Evolutionary conservation across 2,797 vertebrate genomes (phyloP).

Genomic region (Sitta carolinensis): DNA sequence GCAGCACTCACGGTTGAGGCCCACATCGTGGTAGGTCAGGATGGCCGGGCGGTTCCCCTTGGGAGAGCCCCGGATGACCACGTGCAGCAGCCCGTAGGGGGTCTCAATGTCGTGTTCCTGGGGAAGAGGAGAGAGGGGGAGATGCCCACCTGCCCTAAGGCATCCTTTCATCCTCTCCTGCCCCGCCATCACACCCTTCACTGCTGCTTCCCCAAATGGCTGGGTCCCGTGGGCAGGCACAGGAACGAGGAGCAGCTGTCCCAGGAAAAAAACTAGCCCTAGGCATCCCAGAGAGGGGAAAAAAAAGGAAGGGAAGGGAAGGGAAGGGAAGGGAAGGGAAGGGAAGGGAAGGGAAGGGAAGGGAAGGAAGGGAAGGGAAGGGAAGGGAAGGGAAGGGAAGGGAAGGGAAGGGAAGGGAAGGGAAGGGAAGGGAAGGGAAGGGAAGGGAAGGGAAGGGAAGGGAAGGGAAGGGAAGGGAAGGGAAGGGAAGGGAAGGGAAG

Average conservation of each 20-base stretch:
- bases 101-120: conserved; percentile 98
- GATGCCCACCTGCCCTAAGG: not conserved
- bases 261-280: not conserved
- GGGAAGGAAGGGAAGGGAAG: not conserved
- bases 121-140: not conserved
- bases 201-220: not conserved
- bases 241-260: not conserved
- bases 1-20: conserved; percentile 92
- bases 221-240: not conserved
- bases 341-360: not conserved
- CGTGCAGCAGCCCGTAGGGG: conserved; percentile 92
- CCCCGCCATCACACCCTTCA: not conserved
- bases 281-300: not conserved
- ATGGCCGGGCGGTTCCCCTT: conserved; percentile 95
- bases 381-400: not conserved
- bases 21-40: conserved; percentile 96
- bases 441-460: not conserved
- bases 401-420: not conserved
- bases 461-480: not conserved
- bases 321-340: not conserved
- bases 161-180: not conserved
- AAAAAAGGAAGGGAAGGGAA: not conserved
- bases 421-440: not conserved
- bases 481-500: not conserved
- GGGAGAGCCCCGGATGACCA: conserved; percentile 92